phyloP scores from a whole-genome alignment of 2,888 invertebrate genomes.

The Ptilodon capucinus region DNA sequence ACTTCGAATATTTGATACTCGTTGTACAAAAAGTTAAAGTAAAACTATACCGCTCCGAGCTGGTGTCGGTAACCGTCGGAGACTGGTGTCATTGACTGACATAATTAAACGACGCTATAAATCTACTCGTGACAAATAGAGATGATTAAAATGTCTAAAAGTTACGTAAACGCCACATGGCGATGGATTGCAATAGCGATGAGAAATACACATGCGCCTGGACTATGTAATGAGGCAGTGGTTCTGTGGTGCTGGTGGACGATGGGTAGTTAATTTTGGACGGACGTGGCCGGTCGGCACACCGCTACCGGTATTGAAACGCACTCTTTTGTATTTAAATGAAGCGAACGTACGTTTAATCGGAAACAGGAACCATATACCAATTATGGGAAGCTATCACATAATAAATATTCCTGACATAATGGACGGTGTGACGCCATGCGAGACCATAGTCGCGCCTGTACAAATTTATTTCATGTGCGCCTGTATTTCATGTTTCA shows the following conservation, averaged over 20 bases:
- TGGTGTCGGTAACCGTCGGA: no score
- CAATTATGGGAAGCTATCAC: constrained; percentile 43
- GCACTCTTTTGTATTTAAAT: constrained; percentile 68
- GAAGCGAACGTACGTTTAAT: constrained; percentile 46
- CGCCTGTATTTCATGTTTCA: no score
- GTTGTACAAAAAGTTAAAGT: no score
- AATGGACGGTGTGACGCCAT: constrained; percentile 21
- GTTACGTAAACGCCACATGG: background rate
- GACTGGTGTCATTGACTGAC: no score
- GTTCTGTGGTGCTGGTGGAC: constrained; percentile 1
- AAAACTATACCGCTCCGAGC: no score
- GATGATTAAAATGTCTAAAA: background rate
- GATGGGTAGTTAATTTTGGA: constrained; percentile 31
- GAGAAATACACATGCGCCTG: constrained; percentile 19
- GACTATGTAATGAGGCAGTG: constrained; percentile 29
- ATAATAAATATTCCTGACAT: constrained; percentile 27
- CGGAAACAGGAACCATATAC: constrained; percentile 67
- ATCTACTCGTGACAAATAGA: background rate
- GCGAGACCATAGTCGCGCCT: background rate
- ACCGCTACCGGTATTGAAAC: constrained; percentile 46
- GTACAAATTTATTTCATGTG: no score
- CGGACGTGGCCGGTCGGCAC: constrained; percentile 37
- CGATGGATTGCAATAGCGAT: constrained; percentile 16
- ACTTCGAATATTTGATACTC: no score
- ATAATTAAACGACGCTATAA: background rate